Conservation (phyloP, 2,888 invertebrate genomes). For the Phalera bucephala region DNA sequence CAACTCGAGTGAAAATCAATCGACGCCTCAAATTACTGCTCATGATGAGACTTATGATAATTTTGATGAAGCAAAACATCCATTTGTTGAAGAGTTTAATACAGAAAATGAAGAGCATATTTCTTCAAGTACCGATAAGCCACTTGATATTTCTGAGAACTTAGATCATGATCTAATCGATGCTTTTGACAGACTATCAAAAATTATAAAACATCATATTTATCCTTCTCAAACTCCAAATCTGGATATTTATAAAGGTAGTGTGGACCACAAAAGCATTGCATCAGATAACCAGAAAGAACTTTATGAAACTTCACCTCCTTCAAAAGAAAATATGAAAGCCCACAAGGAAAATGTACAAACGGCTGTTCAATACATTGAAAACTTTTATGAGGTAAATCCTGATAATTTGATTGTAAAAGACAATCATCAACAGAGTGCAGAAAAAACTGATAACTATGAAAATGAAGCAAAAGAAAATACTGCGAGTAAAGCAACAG, state of each 20-base stretch:
- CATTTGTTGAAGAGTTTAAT: background rate
- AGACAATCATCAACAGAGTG: background rate
- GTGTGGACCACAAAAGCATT: slow-evolving; percentile 5
- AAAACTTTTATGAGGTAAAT: slow-evolving; percentile 10
- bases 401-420: background rate
- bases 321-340: slow-evolving; percentile 1
- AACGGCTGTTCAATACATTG: slow-evolving; percentile 15
- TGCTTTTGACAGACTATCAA: slow-evolving; percentile 44
- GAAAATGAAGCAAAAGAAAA: background rate
- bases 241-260: slow-evolving; percentile 31
- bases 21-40: background rate
- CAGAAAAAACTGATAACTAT: background rate
- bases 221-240: slow-evolving; percentile 45
- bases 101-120: background rate
- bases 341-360: slow-evolving; percentile 6
- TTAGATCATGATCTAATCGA: slow-evolving; percentile 34
- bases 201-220: slow-evolving; percentile 47
- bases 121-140: background rate
- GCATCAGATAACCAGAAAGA: background rate
- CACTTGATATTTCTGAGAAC: background rate
- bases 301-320: background rate
- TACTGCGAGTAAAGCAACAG: too few relatives aligned
- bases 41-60: background rate
- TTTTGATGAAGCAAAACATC: slow-evolving; percentile 3
- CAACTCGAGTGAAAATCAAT: slow-evolving; percentile 7